These are phyloP conservation scores for Pseudonaja textilis DNA, from an alignment of 2,113 vertebrate genomes.

Conservation along the genomic window DNA sequence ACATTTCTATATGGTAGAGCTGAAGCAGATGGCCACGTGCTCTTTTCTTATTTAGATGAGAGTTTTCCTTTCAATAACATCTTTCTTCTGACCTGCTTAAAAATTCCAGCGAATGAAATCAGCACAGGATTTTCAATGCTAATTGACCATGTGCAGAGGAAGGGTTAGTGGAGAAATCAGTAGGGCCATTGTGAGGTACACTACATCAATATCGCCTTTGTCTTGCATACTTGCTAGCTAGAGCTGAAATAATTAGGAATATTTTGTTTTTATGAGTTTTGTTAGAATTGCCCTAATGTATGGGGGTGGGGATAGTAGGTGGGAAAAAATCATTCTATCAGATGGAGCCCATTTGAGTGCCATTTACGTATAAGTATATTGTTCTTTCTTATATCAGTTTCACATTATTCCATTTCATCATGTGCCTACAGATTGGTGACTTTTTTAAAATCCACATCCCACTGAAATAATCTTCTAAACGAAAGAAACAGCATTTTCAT, in stretches of 20 bases:
- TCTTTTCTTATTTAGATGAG: conserved; percentile 83
- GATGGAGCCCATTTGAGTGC: not conserved
- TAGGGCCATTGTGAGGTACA: conserved; percentile 70
- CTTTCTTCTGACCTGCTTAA: conserved; percentile 84
- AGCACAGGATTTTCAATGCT: conserved; percentile 82
- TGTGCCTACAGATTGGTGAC: not conserved
- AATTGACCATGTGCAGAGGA: conserved; percentile 79
- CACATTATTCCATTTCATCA: not conserved
- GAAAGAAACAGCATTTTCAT: not conserved
- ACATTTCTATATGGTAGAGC: conserved; percentile 68
- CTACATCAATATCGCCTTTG: conserved; percentile 75
- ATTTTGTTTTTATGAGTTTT: conserved; percentile 61
- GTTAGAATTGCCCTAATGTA: conserved; percentile 32
- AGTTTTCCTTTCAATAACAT: conserved; percentile 84
- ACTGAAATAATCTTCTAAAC: not conserved
- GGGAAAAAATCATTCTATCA: not conserved
- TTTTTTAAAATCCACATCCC: not conserved
- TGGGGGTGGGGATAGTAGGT: not conserved
- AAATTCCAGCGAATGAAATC: conserved; percentile 83
- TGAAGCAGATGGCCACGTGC: conserved; percentile 74
- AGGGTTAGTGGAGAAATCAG: conserved; percentile 72
- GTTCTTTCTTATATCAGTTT: not conserved
- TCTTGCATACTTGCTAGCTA: conserved; percentile 57
- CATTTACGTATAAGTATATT: not conserved
- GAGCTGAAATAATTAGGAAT: conserved; percentile 66